phyloP scores from a whole-genome alignment of 2,797 vertebrate species.

The Siniperca obscura region DNA sequence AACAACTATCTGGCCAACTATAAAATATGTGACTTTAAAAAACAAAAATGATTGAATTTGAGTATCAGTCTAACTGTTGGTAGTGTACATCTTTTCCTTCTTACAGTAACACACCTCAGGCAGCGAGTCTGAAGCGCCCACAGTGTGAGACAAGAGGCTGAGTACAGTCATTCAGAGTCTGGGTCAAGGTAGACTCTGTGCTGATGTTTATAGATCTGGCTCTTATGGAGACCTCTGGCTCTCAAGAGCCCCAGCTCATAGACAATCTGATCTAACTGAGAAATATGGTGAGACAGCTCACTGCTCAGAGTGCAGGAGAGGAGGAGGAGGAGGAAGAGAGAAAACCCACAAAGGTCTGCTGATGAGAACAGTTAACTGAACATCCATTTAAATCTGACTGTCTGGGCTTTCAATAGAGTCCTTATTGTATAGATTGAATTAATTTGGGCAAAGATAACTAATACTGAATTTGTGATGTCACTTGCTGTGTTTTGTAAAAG shows the following conservation, averaged over 20 bases:
- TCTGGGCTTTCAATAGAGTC: background rate
- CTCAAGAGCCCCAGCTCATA: background rate
- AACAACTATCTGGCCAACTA: background rate
- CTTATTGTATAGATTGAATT: background rate
- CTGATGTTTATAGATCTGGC: conserved; percentile 19
- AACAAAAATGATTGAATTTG: background rate
- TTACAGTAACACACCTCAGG: background rate
- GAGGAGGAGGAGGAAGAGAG: background rate
- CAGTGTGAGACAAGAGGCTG: conserved; percentile 3
- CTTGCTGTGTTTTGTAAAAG: background rate
- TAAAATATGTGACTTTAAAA: background rate
- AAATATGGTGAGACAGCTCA: conserved; percentile 16
- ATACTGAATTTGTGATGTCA: background rate
- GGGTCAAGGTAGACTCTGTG: conserved; percentile 21
- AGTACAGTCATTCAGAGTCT: conserved; percentile 23
- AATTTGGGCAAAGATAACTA: background rate
- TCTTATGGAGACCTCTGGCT: conserved; percentile 11
- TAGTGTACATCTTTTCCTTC: background rate
- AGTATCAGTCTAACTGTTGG: background rate
- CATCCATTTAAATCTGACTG: background rate
- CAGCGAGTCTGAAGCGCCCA: conserved; percentile 1
- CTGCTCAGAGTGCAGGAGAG: background rate
- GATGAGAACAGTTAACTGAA: background rate
- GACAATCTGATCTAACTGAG: conserved; percentile 17
- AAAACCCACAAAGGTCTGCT: background rate